A percentile compares a stretch with the other conserved stretches of the same genome.
phyloP scores from a whole-genome alignment of 2,888 invertebrate species.

The Himalopsyche tibetana region DNA sequence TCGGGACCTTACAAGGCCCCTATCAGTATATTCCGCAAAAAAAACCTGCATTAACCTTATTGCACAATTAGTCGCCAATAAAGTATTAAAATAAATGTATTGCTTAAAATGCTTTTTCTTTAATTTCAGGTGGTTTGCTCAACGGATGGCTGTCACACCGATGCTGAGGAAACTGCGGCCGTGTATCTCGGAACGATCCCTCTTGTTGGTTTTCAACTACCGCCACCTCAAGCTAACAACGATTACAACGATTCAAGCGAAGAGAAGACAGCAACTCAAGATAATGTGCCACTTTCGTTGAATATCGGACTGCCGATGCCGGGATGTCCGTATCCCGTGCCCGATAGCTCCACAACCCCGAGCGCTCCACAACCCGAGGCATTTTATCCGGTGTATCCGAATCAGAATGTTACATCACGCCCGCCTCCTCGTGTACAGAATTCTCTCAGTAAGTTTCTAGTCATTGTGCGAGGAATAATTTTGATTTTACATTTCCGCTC shows the following conservation, averaged over 20 bases:
- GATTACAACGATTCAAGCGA: too few species aligned
- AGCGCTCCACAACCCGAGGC: too few species aligned
- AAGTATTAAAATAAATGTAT: too few species aligned
- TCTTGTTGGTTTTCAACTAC: slow-evolving; percentile 75
- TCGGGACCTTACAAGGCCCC: too few species aligned
- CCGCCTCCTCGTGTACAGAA: slow-evolving; percentile 13
- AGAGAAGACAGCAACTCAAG: too few species aligned
- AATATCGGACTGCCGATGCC: slow-evolving; percentile 41
- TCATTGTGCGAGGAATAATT: too few species aligned
- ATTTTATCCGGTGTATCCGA: slow-evolving; percentile 3
- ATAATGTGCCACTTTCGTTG: too few species aligned
- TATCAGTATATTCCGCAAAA: too few species aligned
- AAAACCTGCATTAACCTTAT: too few species aligned
- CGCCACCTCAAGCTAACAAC: slow-evolving; percentile 67
- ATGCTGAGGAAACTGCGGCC: slow-evolving; percentile 80
- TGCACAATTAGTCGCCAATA: too few species aligned
- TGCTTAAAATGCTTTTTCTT: not conserved
- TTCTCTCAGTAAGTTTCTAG: not conserved
- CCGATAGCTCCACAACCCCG: too few species aligned
- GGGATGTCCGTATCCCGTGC: not conserved
- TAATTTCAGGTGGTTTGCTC: slow-evolving; percentile 77
- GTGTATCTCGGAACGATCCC: slow-evolving; percentile 87
- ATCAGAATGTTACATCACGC: not conserved
- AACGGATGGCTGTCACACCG: slow-evolving; percentile 81
- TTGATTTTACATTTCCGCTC: too few species aligned